A percentile compares a stretch with the other conserved stretches of the same genome.
phyloP scores from a whole-genome alignment of 2,888 invertebrate genomes.

The Agriopis marginaria region DNA sequence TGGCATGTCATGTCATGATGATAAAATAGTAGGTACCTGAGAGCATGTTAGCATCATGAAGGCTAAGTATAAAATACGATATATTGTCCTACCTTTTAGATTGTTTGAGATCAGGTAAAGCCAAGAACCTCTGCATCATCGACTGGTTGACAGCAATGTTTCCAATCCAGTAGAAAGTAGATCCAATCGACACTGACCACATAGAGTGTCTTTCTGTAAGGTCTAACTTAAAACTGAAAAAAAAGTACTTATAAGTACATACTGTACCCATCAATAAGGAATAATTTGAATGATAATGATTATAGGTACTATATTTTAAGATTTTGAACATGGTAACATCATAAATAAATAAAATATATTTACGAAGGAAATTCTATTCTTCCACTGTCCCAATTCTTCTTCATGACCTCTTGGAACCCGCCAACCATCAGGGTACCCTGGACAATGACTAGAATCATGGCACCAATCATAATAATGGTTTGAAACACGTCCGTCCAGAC shows the following conservation, averaged over 20 bases:
- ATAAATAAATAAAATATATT: conserved; percentile 5
- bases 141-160: conserved; percentile 91
- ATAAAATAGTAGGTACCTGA: too few relatives aligned
- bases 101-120: conserved; percentile 88
- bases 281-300: too few relatives aligned
- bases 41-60: neutral
- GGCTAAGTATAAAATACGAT: neutral
- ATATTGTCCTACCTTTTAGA: conserved; percentile 83
- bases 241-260: neutral
- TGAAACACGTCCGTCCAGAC: conserved; percentile 92
- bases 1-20: too few relatives aligned
- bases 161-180: conserved; percentile 90
- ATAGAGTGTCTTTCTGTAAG: conserved; percentile 91
- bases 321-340: neutral
- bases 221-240: conserved; percentile 87
- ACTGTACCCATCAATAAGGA: too few relatives aligned
- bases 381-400: conserved; percentile 85
- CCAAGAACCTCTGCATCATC: conserved; percentile 92
- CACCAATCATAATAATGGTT: conserved; percentile 89
- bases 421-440: conserved; percentile 89
- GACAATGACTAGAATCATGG: conserved; percentile 88
- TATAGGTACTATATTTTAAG: neutral
- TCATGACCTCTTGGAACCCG: conserved; percentile 86
- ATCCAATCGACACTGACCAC: conserved; percentile 90
- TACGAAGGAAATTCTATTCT: conserved; percentile 88